These are phyloP conservation scores for Acronicta psi DNA, from an alignment of 2,888 invertebrate genomes.

Conservation along the genomic window DNA sequence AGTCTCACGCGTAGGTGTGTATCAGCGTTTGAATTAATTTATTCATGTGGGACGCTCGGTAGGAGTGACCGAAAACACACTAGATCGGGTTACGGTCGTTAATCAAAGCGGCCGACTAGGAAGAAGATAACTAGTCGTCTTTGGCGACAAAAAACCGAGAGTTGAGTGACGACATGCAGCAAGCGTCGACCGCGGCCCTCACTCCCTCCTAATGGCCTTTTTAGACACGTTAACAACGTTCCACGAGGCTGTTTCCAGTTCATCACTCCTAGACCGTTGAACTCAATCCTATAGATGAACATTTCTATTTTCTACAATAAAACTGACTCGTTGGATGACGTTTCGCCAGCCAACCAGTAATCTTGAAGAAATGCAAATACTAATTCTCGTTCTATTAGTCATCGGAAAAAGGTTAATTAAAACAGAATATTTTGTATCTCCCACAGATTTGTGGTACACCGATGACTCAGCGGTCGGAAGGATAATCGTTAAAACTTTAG, in stretches of 20 bases:
- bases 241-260: constrained; percentile 64
- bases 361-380: constrained; percentile 60
- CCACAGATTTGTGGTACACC: constrained; percentile 58
- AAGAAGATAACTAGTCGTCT: constrained; percentile 66
- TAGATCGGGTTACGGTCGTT: constrained; percentile 80
- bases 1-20: constrained; percentile 63
- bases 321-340: constrained; percentile 20
- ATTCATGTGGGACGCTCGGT: constrained; percentile 69
- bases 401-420: constrained; percentile 75
- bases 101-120: constrained; percentile 76
- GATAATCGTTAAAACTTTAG: constrained; percentile 67
- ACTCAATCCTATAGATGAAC: constrained; percentile 37
- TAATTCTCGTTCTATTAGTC: constrained; percentile 71
- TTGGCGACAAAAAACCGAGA: constrained; percentile 72
- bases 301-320: constrained; percentile 35
- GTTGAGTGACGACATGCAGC: constrained; percentile 67
- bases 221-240: constrained; percentile 69
- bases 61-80: constrained; percentile 67
- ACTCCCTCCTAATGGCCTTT: constrained; percentile 66
- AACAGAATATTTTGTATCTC: constrained; percentile 68
- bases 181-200: constrained; percentile 57
- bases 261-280: constrained; percentile 59
- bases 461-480: constrained; percentile 74
- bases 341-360: constrained; percentile 27
- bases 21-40: constrained; percentile 71